Percentiles rank a stretch among this genome's conserved stretches.
phyloP scores from a whole-genome alignment of 2,797 vertebrate genomes.

The Clamator glandarius region DNA sequence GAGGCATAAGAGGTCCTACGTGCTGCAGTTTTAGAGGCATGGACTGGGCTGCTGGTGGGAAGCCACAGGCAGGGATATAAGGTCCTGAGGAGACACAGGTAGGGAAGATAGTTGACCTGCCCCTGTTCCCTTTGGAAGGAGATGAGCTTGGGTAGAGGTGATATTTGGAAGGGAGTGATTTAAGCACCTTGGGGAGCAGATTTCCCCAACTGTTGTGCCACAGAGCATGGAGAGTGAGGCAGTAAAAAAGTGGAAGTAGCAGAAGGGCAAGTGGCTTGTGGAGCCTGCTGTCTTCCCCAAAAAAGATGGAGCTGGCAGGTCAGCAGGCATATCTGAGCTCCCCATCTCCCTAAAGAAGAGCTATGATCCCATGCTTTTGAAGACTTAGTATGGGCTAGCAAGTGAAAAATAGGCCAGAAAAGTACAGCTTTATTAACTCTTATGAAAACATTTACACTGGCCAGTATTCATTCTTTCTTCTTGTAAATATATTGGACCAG shows the following conservation, averaged over 20 bases:
- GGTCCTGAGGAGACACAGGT: background rate
- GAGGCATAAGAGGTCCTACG: background rate
- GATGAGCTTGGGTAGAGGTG: background rate
- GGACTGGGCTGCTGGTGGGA: background rate
- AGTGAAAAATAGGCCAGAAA: background rate
- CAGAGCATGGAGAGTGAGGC: background rate
- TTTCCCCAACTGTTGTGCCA: background rate
- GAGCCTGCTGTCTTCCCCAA: background rate
- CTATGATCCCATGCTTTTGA: background rate
- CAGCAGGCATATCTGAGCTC: background rate
- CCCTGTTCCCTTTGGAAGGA: background rate
- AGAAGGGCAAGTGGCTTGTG: background rate
- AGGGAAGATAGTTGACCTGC: background rate
- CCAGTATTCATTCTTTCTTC: background rate
- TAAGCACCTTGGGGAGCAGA: background rate
- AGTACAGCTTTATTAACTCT: background rate
- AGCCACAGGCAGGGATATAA: accelerated
- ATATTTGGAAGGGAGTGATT: background rate
- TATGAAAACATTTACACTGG: background rate
- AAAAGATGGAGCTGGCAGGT: background rate
- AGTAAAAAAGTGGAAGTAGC: background rate
- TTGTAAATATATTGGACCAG: background rate
- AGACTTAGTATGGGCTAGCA: background rate
- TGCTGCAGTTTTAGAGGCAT: background rate
- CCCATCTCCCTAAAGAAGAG: background rate